Evolutionary conservation across 2,797 vertebrate species (phyloP).

Genomic region (Hippopotamyrus pictus): DNA sequence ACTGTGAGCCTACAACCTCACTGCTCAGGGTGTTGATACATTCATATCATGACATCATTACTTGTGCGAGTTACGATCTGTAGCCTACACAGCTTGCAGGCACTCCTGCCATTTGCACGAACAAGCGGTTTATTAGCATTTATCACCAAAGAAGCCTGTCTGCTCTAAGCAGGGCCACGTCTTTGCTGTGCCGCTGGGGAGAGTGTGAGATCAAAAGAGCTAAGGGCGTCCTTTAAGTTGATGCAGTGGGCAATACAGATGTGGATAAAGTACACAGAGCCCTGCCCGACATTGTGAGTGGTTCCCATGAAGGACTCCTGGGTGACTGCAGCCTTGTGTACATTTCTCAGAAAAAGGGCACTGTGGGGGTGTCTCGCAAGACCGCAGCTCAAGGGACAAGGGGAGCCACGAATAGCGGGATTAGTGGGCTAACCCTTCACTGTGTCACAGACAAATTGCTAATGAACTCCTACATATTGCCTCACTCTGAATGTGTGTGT

Average conservation of each 20-base stretch:
- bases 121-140: slow-evolving; percentile 22
- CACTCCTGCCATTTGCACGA: neutral
- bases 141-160: slow-evolving; percentile 12
- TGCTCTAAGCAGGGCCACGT: slow-evolving; percentile 23
- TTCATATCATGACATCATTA: slow-evolving; percentile 21
- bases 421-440: slow-evolving; percentile 44
- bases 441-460: slow-evolving; percentile 50
- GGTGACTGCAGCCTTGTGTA: slow-evolving; percentile 59
- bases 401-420: slow-evolving; percentile 48
- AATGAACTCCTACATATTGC: slow-evolving; percentile 49
- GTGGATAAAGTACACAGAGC: slow-evolving; percentile 39
- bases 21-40: slow-evolving; percentile 17
- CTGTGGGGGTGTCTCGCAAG: slow-evolving; percentile 41
- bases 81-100: slow-evolving; percentile 17
- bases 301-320: slow-evolving; percentile 49
- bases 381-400: slow-evolving; percentile 39
- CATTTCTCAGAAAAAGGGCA: slow-evolving; percentile 56
- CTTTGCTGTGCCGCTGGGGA: slow-evolving; percentile 16
- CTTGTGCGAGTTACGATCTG: neutral
- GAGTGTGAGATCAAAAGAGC: slow-evolving; percentile 19
- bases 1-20: neutral
- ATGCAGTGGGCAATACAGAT: slow-evolving; percentile 33
- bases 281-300: slow-evolving; percentile 41
- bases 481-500: slow-evolving; percentile 8
- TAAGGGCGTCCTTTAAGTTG: slow-evolving; percentile 1